These are phyloP conservation scores for Periophthalmus modestus DNA, from an alignment of 2,113 vertebrate genomes.

Conservation along the genomic window DNA sequence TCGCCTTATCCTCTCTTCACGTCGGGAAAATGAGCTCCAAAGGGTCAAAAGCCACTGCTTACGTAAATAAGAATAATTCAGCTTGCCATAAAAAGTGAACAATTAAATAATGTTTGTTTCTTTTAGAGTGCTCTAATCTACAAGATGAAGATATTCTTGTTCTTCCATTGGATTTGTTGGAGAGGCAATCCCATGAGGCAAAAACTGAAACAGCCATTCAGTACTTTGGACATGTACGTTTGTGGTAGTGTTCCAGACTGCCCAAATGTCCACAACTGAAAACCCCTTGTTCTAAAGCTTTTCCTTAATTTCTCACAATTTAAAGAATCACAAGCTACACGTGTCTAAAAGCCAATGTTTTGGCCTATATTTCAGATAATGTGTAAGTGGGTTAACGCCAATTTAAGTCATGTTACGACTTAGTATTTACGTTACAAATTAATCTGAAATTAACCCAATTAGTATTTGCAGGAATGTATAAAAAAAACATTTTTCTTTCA, in stretches of 20 bases:
- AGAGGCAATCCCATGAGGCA: conserved; percentile 80
- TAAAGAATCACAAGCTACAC: too few species aligned
- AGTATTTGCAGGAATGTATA: not conserved
- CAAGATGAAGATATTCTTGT: conserved; percentile 85
- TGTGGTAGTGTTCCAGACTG: not conserved
- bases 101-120: not conserved
- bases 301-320: not conserved
- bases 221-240: conserved; percentile 87
- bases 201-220: conserved; percentile 83
- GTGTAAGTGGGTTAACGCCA: too few species aligned
- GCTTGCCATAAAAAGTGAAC: not conserved
- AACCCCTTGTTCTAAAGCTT: not conserved
- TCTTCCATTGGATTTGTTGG: conserved; percentile 88
- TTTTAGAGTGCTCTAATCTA: conserved; percentile 81
- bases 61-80: conserved; percentile 71
- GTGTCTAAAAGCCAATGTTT: not conserved
- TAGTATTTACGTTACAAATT: too few species aligned
- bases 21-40: conserved; percentile 83
- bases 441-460: not conserved
- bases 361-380: not conserved
- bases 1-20: conserved; percentile 86
- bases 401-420: too few species aligned
- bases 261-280: not conserved
- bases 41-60: conserved; percentile 87
- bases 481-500: conserved; percentile 25